Evolutionary conservation across 2,113 vertebrate species (phyloP), one percentile per base, ranked within the genome.

Genomic region (Athene noctua): DNA sequence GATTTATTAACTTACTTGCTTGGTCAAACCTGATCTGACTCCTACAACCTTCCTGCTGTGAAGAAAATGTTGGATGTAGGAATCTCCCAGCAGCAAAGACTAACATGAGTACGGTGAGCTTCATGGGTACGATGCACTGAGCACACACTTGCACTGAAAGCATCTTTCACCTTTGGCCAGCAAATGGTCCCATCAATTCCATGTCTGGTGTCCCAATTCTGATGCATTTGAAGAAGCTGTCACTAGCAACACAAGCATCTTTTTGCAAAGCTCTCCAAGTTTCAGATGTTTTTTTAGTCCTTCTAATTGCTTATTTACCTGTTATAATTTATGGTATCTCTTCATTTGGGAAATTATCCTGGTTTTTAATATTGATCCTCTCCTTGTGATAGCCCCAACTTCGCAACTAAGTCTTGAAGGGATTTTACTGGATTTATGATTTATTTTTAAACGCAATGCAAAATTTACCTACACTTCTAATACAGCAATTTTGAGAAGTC

Each of bases 121-220:
- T 47, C 68, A 73, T 16, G 4, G 71, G 14, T 29, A 21, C 1
- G 5, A 26, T 7, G 22, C 42, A 49, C 55, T 23, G 26, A 54
- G 25, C 2, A 2, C 26, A 25, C 40, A 49, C 18, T 19, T 54
- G 25, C 0, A 0, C 27, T 38, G 38, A 80, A 17, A 55, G 4
- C 9, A 47, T 10, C 52, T 52, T 91, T 81, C 34, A 68, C 20
- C 42, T 80, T 54, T 30, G 18, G 42, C 21, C 44, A 80, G 66
- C 13, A 79, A 79, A 54, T 11, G 8, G 30, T 91, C 32, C n/a
- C 65, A 30, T 7, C 4, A 2, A 66, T 38, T 72, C 61, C 11
- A 15, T 4, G 5, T 36, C 36, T 54, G 29, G 22, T 30, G 75
- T 67, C 49, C 57, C 44, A 51, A 0, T 42, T 80, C 30, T n/a